These are phyloP conservation scores for Sebastes elongatus DNA, from an alignment of 2,797 vertebrate species.

Conservation along the genomic window DNA sequence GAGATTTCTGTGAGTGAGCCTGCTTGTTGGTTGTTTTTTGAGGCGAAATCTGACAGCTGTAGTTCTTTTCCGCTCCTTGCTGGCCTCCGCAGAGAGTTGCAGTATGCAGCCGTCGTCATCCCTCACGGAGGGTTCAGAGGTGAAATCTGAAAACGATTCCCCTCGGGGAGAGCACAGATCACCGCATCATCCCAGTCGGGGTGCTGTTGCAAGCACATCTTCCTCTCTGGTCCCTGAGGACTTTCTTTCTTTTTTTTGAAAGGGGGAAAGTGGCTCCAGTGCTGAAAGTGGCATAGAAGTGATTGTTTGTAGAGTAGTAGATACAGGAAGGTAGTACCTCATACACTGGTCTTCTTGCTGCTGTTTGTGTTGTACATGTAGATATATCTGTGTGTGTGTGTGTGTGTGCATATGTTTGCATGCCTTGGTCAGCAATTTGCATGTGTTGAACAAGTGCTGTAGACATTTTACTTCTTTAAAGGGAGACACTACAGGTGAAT, in stretches of 20 bases:
- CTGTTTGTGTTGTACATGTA: constrained; percentile 5
- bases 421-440: constrained; percentile 71
- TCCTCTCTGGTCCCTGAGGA: constrained; percentile 22
- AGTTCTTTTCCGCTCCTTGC: constrained; percentile 10
- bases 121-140: constrained; percentile 30
- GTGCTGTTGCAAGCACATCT: constrained; percentile 20
- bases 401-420: constrained; percentile 71
- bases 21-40: constrained; percentile 12
- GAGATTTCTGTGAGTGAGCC: constrained; percentile 15
- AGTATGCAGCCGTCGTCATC: constrained; percentile 34
- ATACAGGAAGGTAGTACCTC: neutral
- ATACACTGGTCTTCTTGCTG: neutral
- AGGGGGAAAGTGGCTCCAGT: constrained; percentile 1
- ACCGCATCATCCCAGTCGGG: constrained; percentile 12
- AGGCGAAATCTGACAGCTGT: constrained; percentile 30
- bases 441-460: constrained; percentile 39
- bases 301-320: constrained; percentile 8
- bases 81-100: constrained; percentile 39
- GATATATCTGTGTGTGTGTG: neutral
- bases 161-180: constrained; percentile 18
- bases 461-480: neutral
- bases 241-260: neutral
- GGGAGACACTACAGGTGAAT: too few relatives aligned
- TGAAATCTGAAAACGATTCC: constrained; percentile 43
- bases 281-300: neutral